Evolutionary conservation across 2,888 invertebrate species (phyloP).

Genomic region (Erebia ligea): DNA sequence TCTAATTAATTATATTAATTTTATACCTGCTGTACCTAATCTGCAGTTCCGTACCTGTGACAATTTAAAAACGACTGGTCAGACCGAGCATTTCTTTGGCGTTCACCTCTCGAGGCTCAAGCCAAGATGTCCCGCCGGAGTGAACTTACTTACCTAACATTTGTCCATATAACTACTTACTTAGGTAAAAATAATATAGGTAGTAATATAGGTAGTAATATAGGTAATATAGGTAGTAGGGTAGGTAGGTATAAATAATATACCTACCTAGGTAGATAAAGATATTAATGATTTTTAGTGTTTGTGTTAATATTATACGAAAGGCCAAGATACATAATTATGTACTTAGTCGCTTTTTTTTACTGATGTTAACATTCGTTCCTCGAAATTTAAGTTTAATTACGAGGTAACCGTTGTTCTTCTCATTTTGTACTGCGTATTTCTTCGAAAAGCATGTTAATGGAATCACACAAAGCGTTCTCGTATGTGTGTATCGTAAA

Average conservation of each 20-base stretch:
- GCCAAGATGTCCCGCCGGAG: slow-evolving; percentile 23
- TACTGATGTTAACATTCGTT: neutral
- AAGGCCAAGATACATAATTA: neutral
- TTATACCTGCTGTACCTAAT: too few relatives aligned
- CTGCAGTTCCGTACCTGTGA: too few relatives aligned
- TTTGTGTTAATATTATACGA: neutral
- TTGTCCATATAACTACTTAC: neutral
- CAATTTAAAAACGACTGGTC: too few relatives aligned
- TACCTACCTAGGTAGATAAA: too few relatives aligned
- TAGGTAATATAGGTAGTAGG: too few relatives aligned
- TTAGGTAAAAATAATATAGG: neutral
- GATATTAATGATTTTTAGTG: neutral
- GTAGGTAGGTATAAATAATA: neutral
- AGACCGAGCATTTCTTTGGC: slow-evolving; percentile 9
- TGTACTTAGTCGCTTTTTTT: neutral
- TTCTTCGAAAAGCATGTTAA: slow-evolving; percentile 5
- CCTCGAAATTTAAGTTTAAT: slow-evolving; percentile 4
- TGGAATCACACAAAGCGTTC: slow-evolving; percentile 7
- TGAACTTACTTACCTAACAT: slow-evolving; percentile 15
- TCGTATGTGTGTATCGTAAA: neutral
- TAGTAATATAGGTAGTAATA: too few relatives aligned
- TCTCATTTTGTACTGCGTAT: slow-evolving; percentile 4
- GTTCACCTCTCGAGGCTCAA: slow-evolving; percentile 16
- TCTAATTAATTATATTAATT: too few relatives aligned
- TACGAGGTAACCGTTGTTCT: slow-evolving; percentile 7